These are phyloP conservation scores for Chelonia mydas DNA, from an alignment of 2,797 vertebrate genomes.

Conservation along the genomic window DNA sequence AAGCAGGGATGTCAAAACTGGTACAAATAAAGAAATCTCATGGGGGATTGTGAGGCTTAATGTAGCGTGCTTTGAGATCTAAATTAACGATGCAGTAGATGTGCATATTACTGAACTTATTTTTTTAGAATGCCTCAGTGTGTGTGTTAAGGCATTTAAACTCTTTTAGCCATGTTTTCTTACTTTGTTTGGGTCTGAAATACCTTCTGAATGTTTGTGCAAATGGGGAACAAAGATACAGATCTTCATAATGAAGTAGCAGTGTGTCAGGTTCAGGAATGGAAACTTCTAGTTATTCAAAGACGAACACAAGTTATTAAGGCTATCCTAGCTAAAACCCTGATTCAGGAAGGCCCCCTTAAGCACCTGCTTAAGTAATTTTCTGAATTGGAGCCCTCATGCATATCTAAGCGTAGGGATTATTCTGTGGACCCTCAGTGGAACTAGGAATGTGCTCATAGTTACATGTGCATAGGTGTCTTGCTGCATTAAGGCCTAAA, in stretches of 20 bases:
- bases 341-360: neutral
- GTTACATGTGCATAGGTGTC: conserved; percentile 1
- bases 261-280: neutral
- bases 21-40: neutral
- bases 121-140: conserved; percentile 38
- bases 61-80: conserved; percentile 25
- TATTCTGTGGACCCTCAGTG: neutral
- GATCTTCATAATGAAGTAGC: neutral
- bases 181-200: neutral
- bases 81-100: conserved; percentile 65
- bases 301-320: neutral
- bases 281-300: neutral
- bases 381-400: conserved; percentile 18
- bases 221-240: neutral
- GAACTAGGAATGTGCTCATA: neutral
- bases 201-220: conserved; percentile 24
- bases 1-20: conserved; percentile 18
- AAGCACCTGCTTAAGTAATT: accelerated
- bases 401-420: neutral
- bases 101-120: conserved; percentile 62
- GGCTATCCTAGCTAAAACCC: neutral
- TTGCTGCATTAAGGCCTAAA: conserved; percentile 36
- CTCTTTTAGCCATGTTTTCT: conserved; percentile 5
- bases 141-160: neutral
- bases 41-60: conserved; percentile 19